These are phyloP conservation scores for Fissipunctia ypsillon DNA, from an alignment of 2,888 invertebrate genomes.

Conservation along the genomic window DNA sequence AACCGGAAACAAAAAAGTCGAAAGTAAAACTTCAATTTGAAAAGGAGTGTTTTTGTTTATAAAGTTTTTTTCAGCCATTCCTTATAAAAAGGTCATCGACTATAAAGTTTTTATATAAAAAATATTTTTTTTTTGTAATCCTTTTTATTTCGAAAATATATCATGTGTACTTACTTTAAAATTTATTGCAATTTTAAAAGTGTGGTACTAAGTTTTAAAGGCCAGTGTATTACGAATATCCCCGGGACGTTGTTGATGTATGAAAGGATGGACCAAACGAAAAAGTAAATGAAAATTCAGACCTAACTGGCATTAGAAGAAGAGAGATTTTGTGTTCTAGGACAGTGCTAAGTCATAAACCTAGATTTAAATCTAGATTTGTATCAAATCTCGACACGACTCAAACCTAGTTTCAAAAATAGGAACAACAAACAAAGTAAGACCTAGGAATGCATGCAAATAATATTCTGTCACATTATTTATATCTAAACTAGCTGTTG, in stretches of 20 bases:
- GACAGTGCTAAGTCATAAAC: constrained; percentile 6
- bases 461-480: not conserved
- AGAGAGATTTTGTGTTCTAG: not conserved
- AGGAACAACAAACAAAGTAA: not conserved
- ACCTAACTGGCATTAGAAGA: not conserved
- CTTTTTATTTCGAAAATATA: too few relatives aligned
- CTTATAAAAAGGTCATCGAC: too few relatives aligned
- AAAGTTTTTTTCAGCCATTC: too few relatives aligned
- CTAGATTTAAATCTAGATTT: constrained; percentile 12
- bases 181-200: too few relatives aligned
- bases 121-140: too few relatives aligned
- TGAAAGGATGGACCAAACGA: constrained; percentile 6
- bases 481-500: not conserved
- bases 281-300: not conserved
- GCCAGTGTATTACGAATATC: constrained; percentile 15
- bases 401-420: not conserved
- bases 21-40: too few relatives aligned
- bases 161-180: too few relatives aligned
- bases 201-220: too few relatives aligned
- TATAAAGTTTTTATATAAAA: too few relatives aligned
- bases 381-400: not conserved
- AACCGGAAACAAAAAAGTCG: too few relatives aligned
- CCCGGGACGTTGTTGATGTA: constrained; percentile 16
- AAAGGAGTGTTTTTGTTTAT: too few relatives aligned
- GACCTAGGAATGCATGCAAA: not conserved